Conservation (phyloP, 2,888 invertebrate species). For the Nymphalis c-album region DNA sequence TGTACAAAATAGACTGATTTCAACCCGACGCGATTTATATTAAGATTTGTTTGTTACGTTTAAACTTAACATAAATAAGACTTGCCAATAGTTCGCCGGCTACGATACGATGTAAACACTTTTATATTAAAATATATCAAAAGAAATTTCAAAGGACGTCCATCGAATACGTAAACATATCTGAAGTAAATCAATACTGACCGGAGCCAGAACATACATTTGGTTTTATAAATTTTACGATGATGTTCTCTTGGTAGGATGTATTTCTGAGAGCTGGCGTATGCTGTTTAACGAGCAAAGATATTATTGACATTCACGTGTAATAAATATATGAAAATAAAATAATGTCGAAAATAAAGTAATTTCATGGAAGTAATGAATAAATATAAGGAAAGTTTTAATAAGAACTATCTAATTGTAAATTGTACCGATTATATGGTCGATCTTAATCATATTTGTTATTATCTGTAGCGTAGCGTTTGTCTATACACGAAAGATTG, state of each 20-base stretch:
- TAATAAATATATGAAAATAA: constrained; percentile 25
- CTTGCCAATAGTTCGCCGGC: constrained; percentile 22
- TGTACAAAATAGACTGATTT: no score
- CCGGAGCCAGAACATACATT: constrained; percentile 58
- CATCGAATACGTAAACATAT: constrained; percentile 66
- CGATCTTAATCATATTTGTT: no score
- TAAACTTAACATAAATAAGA: constrained; percentile 17
- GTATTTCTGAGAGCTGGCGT: constrained; percentile 55
- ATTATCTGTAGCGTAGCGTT: no score
- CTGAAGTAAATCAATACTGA: constrained; percentile 71
- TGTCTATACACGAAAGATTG: no score
- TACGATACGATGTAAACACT: constrained; percentile 21
- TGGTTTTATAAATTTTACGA: constrained; percentile 71
- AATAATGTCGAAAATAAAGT: no score
- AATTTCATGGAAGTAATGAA: not conserved
- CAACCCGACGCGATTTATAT: no score
- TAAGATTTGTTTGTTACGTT: no score
- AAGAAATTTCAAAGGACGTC: constrained; percentile 55
- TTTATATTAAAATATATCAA: constrained; percentile 24
- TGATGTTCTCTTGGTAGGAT: constrained; percentile 62
- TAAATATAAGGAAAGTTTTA: not conserved
- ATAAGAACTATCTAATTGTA: no score
- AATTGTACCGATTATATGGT: no score
- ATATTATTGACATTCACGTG: constrained; percentile 39
- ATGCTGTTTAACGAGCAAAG: constrained; percentile 36